Evolutionary conservation across 2,797 vertebrate species (phyloP).

Genomic region (Rhinoraja longicauda): DNA sequence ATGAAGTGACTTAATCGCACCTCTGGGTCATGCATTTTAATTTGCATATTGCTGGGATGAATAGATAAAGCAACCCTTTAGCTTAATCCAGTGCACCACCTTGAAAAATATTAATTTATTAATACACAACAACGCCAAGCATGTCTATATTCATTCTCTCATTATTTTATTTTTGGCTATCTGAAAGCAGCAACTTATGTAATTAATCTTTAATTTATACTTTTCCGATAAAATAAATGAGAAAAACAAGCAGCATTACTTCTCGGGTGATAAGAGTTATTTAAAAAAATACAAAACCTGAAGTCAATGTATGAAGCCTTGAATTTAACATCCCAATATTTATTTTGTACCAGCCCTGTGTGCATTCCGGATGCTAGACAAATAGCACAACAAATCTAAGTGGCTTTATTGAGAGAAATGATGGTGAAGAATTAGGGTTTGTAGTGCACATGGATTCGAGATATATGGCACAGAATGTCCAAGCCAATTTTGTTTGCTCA

Average conservation of each 20-base stretch:
- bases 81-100: background rate
- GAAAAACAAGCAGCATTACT: background rate
- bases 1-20: background rate
- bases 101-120: background rate
- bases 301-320: background rate
- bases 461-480: too few relatives aligned
- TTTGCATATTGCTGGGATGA: background rate
- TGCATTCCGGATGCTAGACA: background rate
- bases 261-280: background rate
- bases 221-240: background rate
- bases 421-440: background rate
- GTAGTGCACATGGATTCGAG: too few relatives aligned
- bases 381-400: background rate
- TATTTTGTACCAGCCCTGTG: background rate
- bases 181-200: background rate
- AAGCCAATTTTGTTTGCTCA: too few relatives aligned
- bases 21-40: background rate
- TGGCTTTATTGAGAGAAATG: background rate
- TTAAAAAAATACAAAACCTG: background rate
- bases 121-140: background rate
- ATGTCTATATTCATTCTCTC: background rate
- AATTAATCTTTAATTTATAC: background rate
- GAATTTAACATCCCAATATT: background rate
- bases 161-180: background rate
- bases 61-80: background rate